Percentiles rank a stretch among this genome's conserved stretches.
These are phyloP conservation scores for Bombus difficillimus DNA, from an alignment of 1,140 invertebrate species.

Conservation along the genomic window DNA sequence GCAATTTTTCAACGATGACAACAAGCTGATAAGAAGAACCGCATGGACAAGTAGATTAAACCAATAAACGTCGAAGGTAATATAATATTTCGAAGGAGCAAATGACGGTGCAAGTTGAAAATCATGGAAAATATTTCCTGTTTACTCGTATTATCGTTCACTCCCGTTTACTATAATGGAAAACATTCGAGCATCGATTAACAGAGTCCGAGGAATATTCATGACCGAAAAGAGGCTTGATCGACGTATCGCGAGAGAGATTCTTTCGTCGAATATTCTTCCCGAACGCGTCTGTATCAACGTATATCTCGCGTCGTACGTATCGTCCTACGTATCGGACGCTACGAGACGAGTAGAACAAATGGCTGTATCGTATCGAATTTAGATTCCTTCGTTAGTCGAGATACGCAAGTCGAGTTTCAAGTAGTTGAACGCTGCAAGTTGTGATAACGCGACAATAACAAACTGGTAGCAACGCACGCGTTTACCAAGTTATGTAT, in stretches of 20 bases:
- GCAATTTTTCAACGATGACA: conserved; percentile 21
- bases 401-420: conserved; percentile 48
- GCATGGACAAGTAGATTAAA: too few relatives aligned
- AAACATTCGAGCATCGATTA: neutral
- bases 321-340: too few relatives aligned
- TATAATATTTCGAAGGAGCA: neutral
- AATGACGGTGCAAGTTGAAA: neutral
- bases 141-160: neutral
- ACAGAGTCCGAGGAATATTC: neutral
- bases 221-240: neutral
- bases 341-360: neutral
- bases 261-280: neutral
- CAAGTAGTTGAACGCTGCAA: conserved; percentile 51
- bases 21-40: neutral
- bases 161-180: too few relatives aligned
- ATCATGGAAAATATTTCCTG: neutral
- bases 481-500: conserved; percentile 54
- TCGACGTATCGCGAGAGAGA: neutral
- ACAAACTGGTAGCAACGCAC: conserved; percentile 51
- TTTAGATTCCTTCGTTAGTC: conserved; percentile 40
- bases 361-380: conserved; percentile 16
- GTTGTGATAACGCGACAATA: conserved; percentile 63
- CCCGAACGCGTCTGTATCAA: neutral
- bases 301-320: neutral
- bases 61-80: neutral